phyloP scores from a whole-genome alignment of 2,797 vertebrate genomes.

The Rhodeus uyekii region DNA sequence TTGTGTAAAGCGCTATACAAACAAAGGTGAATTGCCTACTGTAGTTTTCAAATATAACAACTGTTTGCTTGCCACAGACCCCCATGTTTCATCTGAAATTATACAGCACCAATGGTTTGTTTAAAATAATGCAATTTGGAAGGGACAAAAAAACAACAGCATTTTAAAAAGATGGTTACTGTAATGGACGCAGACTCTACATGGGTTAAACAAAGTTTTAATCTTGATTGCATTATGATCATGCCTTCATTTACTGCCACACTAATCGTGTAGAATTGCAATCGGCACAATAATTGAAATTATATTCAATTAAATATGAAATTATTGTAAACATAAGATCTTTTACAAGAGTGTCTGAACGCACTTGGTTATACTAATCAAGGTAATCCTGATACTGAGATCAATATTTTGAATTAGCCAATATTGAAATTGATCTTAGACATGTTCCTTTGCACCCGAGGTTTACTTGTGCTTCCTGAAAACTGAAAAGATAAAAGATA shows the following conservation, averaged over 20 bases:
- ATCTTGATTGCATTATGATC: neutral
- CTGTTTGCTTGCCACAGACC: neutral
- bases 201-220: neutral
- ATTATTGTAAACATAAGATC: neutral
- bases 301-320: neutral
- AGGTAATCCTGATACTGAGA: neutral
- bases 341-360: neutral
- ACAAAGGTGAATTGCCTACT: neutral
- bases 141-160: neutral
- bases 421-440: neutral
- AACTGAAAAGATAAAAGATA: slow-evolving; percentile 59
- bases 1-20: neutral
- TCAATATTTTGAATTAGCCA: neutral
- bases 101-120: neutral
- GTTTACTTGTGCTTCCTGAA: slow-evolving; percentile 74
- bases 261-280: neutral
- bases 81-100: neutral
- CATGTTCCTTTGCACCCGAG: neutral
- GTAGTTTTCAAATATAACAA: neutral
- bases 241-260: neutral
- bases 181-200: neutral
- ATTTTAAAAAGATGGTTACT: neutral
- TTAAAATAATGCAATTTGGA: neutral
- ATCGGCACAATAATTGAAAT: neutral
- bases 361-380: neutral